Percentiles rank a stretch among this genome's conserved stretches.
Conservation (phyloP, 2,888 invertebrate species). For the Lottia scabra region DNA sequence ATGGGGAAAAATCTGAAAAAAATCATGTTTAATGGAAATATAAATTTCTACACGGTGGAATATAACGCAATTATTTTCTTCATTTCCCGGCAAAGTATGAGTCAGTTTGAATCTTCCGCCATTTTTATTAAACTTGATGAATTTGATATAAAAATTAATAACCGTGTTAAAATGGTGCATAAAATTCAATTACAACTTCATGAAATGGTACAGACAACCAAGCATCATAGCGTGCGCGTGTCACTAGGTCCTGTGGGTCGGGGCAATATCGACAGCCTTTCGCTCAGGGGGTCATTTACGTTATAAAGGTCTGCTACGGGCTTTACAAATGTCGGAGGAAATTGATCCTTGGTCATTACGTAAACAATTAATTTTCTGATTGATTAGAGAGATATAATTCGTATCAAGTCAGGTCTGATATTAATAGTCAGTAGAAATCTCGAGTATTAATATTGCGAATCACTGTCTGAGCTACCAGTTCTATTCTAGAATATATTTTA, state of each 20-base stretch:
- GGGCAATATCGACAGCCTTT: neutral
- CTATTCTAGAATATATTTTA: no score
- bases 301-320: neutral
- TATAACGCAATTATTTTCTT: neutral
- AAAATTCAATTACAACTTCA: conserved; percentile 5
- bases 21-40: no score
- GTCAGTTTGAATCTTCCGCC: conserved; percentile 6
- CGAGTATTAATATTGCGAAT: no score
- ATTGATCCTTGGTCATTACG: conserved; percentile 1
- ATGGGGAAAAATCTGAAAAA: no score
- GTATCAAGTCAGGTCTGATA: no score
- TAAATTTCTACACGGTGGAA: neutral
- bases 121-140: neutral
- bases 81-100: neutral
- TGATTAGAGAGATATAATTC: neutral
- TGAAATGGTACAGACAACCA: neutral
- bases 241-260: neutral
- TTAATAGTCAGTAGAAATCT: no score
- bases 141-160: conserved; percentile 4
- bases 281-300: neutral
- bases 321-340: neutral
- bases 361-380: conserved; percentile 5
- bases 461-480: no score
- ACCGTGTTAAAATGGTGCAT: conserved; percentile 4
- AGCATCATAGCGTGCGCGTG: neutral